These are phyloP conservation scores for Hippocampus kuda DNA, from an alignment of 2,797 vertebrate species.

Conservation along the genomic window DNA sequence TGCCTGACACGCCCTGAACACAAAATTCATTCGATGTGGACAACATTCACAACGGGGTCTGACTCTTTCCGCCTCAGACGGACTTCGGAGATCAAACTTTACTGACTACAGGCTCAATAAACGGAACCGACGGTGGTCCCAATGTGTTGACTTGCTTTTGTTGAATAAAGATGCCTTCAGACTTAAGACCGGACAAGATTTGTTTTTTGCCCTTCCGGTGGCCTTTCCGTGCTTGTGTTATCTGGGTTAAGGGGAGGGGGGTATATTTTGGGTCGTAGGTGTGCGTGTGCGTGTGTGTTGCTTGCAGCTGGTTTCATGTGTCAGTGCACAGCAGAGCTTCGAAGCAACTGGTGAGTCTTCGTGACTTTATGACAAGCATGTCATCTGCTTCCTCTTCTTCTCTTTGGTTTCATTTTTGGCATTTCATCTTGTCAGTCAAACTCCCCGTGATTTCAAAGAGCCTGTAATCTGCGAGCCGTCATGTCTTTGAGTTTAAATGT, in stretches of 20 bases:
- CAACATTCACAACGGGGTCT: no score
- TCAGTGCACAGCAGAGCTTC: conserved; percentile 48
- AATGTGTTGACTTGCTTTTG: not conserved
- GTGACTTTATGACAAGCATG: conserved; percentile 5
- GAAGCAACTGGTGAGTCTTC: conserved; percentile 65
- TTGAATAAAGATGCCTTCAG: conserved; percentile 5
- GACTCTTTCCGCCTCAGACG: not conserved
- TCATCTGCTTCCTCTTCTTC: not conserved
- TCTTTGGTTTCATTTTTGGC: not conserved
- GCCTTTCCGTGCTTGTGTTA: conserved; percentile 15
- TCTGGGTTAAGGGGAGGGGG: conserved; percentile 42
- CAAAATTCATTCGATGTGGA: not conserved
- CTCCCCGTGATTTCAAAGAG: not conserved
- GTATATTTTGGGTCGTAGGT: conserved; percentile 56
- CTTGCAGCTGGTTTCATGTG: conserved; percentile 52
- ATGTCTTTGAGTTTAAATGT: not conserved
- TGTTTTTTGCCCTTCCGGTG: not conserved
- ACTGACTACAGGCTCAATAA: not conserved
- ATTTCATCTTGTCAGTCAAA: not conserved
- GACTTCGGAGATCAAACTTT: not conserved
- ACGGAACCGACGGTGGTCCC: not conserved
- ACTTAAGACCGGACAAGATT: not conserved
- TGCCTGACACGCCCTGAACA: not conserved
- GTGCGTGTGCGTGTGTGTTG: conserved; percentile 30
- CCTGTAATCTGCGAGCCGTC: not conserved